phyloP scores from a whole-genome alignment of 2,113 vertebrate species.

The Anguilla rostrata region DNA sequence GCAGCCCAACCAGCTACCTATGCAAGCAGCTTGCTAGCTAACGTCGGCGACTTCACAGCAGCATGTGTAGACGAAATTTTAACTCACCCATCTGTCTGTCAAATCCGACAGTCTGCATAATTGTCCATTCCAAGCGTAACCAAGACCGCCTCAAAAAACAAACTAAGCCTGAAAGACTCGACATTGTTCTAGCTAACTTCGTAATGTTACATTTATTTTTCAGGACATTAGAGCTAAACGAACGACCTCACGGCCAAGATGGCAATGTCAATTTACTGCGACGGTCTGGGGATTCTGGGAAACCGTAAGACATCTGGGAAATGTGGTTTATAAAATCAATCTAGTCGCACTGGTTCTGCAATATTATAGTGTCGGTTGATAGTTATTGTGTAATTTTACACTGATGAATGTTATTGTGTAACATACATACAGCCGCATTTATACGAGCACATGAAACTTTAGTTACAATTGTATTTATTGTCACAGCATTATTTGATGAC shows the following conservation, averaged over 20 bases:
- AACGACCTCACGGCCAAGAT: conserved; percentile 36
- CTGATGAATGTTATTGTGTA: not conserved
- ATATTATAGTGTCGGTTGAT: not conserved
- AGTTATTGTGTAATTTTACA: not conserved
- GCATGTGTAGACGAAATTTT: not conserved
- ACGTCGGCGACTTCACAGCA: not conserved
- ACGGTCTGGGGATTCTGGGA: conserved; percentile 35
- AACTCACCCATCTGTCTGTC: conserved; percentile 63
- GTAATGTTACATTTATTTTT: not conserved
- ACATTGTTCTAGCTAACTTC: conserved; percentile 30
- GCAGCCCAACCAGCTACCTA: no score
- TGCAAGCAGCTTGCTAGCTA: not conserved
- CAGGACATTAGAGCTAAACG: conserved; percentile 42
- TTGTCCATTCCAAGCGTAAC: conserved; percentile 56
- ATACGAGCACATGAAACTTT: not conserved
- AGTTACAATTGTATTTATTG: not conserved
- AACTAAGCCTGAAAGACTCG: conserved; percentile 57
- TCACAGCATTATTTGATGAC: conserved; percentile 22
- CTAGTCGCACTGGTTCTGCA: not conserved
- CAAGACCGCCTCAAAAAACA: conserved; percentile 59
- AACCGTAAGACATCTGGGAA: conserved; percentile 17
- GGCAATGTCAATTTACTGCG: conserved; percentile 44
- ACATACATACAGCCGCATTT: not conserved
- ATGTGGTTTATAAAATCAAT: conserved; percentile 24
- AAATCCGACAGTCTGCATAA: conserved; percentile 57